Evolutionary conservation across 2,888 invertebrate genomes (phyloP).

Genomic region (Blastobasis adustella): DNA sequence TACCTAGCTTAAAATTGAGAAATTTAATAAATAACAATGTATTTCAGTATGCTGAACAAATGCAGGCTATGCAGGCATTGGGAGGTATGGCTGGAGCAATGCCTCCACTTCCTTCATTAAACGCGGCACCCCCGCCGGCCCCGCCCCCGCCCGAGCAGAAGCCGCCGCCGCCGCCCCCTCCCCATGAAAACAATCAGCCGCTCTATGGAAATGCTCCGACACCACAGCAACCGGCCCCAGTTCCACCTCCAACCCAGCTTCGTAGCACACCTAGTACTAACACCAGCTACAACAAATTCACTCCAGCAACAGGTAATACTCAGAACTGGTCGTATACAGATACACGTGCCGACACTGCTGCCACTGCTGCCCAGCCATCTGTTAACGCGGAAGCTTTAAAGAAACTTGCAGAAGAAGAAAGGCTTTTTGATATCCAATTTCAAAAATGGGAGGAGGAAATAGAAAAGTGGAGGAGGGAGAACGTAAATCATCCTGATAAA

Average conservation of each 20-base stretch:
- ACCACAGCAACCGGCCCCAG: constrained; percentile 26
- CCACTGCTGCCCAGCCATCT: constrained; percentile 14
- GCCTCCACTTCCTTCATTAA: constrained; percentile 26
- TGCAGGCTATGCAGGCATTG: constrained; percentile 46
- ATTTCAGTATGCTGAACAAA: constrained; percentile 39
- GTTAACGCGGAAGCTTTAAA: constrained; percentile 52
- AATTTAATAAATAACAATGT: constrained; percentile 5
- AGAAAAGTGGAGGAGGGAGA: constrained; percentile 92
- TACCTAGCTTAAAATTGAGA: not conserved
- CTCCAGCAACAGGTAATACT: constrained; percentile 39
- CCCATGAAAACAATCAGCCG: constrained; percentile 61
- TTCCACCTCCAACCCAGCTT: constrained; percentile 12
- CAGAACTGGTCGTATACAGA: constrained; percentile 33
- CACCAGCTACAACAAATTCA: constrained; percentile 15
- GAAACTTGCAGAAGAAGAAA: constrained; percentile 79
- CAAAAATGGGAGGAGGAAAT: constrained; percentile 94
- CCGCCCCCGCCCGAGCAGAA: constrained; percentile 35
- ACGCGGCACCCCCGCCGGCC: constrained; percentile 26
- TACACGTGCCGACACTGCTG: constrained; percentile 18
- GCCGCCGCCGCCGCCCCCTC: constrained; percentile 49
- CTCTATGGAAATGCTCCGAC: constrained; percentile 30
- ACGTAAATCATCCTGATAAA: constrained; percentile 93
- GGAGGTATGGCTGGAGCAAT: constrained; percentile 25
- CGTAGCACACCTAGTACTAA: constrained; percentile 15
- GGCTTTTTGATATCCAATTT: constrained; percentile 91